Evolutionary conservation across 2,888 invertebrate species (phyloP).

Genomic region (Apodemia zela): DNA sequence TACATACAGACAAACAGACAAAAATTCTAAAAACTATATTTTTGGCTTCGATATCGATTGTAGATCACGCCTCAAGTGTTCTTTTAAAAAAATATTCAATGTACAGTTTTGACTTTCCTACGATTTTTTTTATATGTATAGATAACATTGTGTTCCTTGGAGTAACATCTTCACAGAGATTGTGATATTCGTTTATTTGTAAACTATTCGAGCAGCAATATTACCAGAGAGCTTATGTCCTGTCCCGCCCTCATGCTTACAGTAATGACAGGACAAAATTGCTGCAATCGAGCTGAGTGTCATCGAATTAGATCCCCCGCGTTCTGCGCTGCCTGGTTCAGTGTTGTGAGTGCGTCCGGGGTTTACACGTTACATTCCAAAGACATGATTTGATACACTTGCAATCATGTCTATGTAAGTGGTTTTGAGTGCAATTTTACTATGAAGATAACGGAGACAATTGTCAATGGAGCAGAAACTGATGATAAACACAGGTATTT

Average conservation of each 20-base stretch:
- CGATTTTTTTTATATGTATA: too few species aligned
- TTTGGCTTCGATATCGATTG: too few species aligned
- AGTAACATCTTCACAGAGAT: neutral
- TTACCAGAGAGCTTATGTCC: conserved; percentile 62
- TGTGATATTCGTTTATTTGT: conserved; percentile 23
- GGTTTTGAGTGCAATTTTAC: conserved; percentile 3
- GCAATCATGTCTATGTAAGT: conserved; percentile 9
- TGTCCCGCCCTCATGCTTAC: conserved; percentile 62
- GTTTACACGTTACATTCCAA: conserved; percentile 18
- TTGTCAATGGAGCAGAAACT: conserved; percentile 33
- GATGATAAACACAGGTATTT: conserved; percentile 33
- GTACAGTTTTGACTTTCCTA: too few species aligned
- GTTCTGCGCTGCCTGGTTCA: conserved; percentile 40
- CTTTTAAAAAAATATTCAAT: too few species aligned
- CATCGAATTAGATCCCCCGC: conserved; percentile 62
- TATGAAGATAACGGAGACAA: conserved; percentile 56
- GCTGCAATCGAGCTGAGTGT: conserved; percentile 62
- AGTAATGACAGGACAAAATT: conserved; percentile 65
- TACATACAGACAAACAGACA: too few species aligned
- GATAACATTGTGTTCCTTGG: too few species aligned
- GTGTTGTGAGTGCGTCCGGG: conserved; percentile 45
- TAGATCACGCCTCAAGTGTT: too few species aligned
- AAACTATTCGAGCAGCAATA: conserved; percentile 49
- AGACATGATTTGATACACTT: conserved; percentile 1
- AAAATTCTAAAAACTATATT: too few species aligned